phyloP scores from a whole-genome alignment of 1,140 invertebrate genomes.

The Pseudomyrmex gracilis region DNA sequence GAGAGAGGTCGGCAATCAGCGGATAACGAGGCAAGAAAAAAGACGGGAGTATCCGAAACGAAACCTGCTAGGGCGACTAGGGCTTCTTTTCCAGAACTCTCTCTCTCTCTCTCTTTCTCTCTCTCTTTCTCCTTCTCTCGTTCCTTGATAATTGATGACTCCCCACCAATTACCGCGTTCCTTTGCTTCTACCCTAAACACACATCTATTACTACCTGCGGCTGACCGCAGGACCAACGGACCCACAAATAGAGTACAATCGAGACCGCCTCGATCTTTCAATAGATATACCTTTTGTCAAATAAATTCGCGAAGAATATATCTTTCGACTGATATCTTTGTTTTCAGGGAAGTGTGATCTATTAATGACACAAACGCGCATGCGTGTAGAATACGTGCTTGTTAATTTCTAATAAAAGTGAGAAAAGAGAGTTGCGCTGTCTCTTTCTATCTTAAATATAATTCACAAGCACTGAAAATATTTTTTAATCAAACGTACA shows the following conservation, averaged over 20 bases:
- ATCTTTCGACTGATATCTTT: constrained; percentile 33
- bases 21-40: constrained; percentile 65
- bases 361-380: no score
- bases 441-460: no score
- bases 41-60: constrained; percentile 44
- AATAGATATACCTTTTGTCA: constrained; percentile 47
- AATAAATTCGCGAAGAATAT: constrained; percentile 29
- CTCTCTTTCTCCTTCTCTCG: constrained; percentile 14
- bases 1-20: constrained; percentile 45
- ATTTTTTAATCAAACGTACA: no score
- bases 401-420: neutral
- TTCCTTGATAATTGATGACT: constrained; percentile 74
- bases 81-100: constrained; percentile 54
- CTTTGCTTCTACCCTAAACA: constrained; percentile 63
- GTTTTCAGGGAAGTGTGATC: neutral
- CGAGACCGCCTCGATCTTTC: constrained; percentile 12
- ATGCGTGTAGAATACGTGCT: no score
- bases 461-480: no score
- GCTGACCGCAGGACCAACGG: neutral
- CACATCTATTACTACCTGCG: constrained; percentile 44
- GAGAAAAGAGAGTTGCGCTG: neutral
- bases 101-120: constrained; percentile 18
- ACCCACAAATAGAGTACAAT: constrained; percentile 29
- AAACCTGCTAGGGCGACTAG: constrained; percentile 29
- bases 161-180: constrained; percentile 76